Base-by-base conservation (phyloP, 2,113 vertebrate genomes). In the Mugil cephalus region DNA sequence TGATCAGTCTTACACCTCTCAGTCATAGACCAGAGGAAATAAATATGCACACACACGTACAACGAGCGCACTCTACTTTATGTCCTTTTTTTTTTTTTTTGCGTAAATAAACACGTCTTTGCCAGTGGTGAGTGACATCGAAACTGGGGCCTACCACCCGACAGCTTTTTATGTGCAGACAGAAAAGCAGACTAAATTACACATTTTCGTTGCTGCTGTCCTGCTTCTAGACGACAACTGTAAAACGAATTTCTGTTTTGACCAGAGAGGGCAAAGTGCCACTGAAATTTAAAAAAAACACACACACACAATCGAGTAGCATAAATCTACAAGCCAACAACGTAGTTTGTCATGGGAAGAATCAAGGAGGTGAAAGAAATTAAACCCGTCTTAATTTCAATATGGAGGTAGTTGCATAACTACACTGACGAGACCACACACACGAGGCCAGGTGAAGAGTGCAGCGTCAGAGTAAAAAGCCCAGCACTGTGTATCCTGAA, bases 331-430 rank as follows among this genome's bases (percentile, higher is more conserved):
- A 5, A 30, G 24, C 24, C 24, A 5, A 30, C n/a, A n/a, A n/a
- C n/a, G n/a, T n/a, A n/a, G 21, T 14, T 45, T 40, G n/a, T 53
- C 47, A 68, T 43, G 53, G 7, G 24, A 63, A 65, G n/a, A 45
- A 81, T 59, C 36, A 45, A 40, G 7, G 14, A 73, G 34, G 56
- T 67, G 24, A 59, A 72, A 60, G 40, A 39, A 48, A 71, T 70
- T 53, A 73, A 55, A 73, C 40, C 77, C 46, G 68, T 55, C 59
- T 80, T 67, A 45, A 43, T 64, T 55, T 43, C 40, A 85, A 73
- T 51, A 67, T 18, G 39, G 56, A 59, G 69, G 30, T 5, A 48
- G 60, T 88, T 90, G 59, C 76, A 73, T 88, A 90, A 90, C 74
- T 19, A 46, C 53, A 69, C 30, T 61, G 54, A 72, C 64, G 30